Percentiles rank a stretch among this genome's conserved stretches.
Evolutionary conservation across 2,888 invertebrate species (phyloP).

Genomic region (Melitaea athalia): DNA sequence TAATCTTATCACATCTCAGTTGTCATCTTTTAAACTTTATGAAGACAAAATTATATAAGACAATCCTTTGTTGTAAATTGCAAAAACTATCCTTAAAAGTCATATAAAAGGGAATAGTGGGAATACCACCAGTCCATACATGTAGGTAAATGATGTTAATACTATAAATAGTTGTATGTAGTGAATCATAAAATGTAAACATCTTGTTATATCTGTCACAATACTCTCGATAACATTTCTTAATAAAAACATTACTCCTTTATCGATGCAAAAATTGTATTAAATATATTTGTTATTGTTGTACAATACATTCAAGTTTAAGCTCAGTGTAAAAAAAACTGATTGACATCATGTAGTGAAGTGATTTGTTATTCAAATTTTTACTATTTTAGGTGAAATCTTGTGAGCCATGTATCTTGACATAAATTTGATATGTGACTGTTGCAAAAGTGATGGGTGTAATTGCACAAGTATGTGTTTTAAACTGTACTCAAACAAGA

Average conservation of each 20-base stretch:
- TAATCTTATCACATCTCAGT: conserved; percentile 10
- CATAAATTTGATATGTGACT: conserved; percentile 63
- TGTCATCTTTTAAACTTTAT: conserved; percentile 10
- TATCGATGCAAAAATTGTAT: conserved; percentile 38
- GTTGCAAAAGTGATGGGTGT: conserved; percentile 12
- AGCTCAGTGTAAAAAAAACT: conserved; percentile 8
- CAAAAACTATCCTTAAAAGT: conserved; percentile 8
- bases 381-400: conserved; percentile 50
- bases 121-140: conserved; percentile 27
- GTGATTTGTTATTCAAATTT: conserved; percentile 15
- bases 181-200: conserved; percentile 60
- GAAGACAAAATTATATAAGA: background rate
- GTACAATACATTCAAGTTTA: conserved; percentile 18
- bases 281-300: conserved; percentile 15
- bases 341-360: conserved; percentile 8
- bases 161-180: conserved; percentile 42
- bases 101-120: conserved; percentile 19
- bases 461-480: conserved; percentile 34
- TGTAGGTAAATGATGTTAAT: conserved; percentile 34
- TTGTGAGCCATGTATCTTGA: conserved; percentile 60
- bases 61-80: conserved; percentile 3
- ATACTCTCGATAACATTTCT: conserved; percentile 60
- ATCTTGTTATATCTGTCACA: conserved; percentile 57
- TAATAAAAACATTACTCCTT: conserved; percentile 55
- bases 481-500: conserved; percentile 22